Evolutionary conservation across 1,140 invertebrate genomes (phyloP).

Genomic region (Callitettix versicolor): DNA sequence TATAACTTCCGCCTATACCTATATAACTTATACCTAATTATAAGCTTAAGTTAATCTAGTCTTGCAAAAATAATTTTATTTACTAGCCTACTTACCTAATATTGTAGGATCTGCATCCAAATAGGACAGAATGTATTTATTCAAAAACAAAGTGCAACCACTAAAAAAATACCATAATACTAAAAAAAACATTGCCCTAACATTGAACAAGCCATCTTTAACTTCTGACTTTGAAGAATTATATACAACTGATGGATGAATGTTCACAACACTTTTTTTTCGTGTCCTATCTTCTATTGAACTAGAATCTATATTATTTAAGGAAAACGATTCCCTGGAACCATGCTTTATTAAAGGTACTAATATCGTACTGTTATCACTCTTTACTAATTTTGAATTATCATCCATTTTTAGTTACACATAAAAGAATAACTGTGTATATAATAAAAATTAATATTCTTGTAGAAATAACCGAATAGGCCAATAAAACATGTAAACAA

Average conservation of each 20-base stretch:
- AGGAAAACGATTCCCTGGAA: neutral
- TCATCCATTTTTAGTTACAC: neutral
- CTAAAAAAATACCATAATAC: constrained; percentile 70
- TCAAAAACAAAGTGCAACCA: constrained; percentile 67
- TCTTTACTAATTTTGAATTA: neutral
- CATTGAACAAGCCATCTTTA: constrained; percentile 45
- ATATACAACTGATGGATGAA: neutral
- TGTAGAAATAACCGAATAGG: no score
- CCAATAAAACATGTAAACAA: no score
- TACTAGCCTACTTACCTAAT: constrained; percentile 54
- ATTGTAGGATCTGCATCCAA: constrained; percentile 67
- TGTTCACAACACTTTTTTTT: constrained; percentile 16
- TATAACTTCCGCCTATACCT: no score
- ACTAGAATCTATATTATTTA: neutral
- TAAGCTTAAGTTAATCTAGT: no score
- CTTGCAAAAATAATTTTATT: no score
- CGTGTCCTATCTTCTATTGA: constrained; percentile 15
- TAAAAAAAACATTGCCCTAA: constrained; percentile 55
- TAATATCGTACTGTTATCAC: neutral
- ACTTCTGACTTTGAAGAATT: constrained; percentile 6
- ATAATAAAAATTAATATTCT: neutral
- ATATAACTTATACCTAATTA: no score
- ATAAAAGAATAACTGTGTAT: neutral
- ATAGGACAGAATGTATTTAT: constrained; percentile 73
- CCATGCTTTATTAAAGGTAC: neutral